phyloP scores from a whole-genome alignment of 2,888 invertebrate genomes.

The Nymphalis c-album region DNA sequence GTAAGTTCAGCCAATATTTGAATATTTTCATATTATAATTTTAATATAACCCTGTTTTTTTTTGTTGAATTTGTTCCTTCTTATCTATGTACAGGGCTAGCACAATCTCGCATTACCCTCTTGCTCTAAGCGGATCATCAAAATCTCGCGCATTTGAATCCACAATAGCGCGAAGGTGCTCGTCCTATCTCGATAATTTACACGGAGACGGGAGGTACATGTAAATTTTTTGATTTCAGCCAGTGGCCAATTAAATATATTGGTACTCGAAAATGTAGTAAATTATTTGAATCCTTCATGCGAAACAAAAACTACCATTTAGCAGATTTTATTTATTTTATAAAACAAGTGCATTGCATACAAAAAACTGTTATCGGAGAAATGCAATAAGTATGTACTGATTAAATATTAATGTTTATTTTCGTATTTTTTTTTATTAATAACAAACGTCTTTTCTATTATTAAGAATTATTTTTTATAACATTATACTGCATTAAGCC shows the following conservation, averaged over 20 bases:
- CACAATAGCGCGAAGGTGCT: constrained; percentile 50
- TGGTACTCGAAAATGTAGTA: constrained; percentile 74
- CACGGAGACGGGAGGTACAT: constrained; percentile 66
- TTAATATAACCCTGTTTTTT: constrained; percentile 81
- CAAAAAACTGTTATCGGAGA: constrained; percentile 19
- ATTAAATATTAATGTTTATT: constrained; percentile 20
- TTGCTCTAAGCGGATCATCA: constrained; percentile 19
- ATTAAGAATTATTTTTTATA: constrained; percentile 6
- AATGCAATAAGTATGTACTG: constrained; percentile 25
- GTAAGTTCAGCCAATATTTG: constrained; percentile 77
- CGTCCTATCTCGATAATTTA: constrained; percentile 53
- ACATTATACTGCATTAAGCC: constrained; percentile 6
- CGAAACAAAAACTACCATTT: constrained; percentile 35
- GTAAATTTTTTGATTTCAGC: constrained; percentile 78
- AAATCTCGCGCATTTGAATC: constrained; percentile 10
- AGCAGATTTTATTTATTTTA: constrained; percentile 72
- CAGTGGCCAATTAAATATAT: constrained; percentile 81
- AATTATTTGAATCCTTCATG: constrained; percentile 57
- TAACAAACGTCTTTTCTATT: constrained; percentile 7
- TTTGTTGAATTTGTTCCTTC: constrained; percentile 76
- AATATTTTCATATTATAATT: constrained; percentile 82
- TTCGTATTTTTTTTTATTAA: constrained; percentile 8
- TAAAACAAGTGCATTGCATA: constrained; percentile 46
- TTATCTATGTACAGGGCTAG: constrained; percentile 67
- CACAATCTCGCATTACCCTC: constrained; percentile 49